Conservation (phyloP, 2,888 invertebrate species). For the Druceiella hillmani region DNA sequence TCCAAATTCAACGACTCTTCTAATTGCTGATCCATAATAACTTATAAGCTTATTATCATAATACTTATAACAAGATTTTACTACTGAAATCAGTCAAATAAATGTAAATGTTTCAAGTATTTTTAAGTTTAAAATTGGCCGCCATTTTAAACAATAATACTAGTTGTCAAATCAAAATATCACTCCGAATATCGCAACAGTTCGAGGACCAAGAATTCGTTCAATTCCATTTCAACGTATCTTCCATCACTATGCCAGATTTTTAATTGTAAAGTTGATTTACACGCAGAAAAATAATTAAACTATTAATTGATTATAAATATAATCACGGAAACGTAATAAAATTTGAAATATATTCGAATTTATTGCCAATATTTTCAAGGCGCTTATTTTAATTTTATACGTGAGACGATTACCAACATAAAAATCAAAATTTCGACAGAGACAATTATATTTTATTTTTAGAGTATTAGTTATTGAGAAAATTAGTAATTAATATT, state of each 20-base stretch:
- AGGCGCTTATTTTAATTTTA: slow-evolving; percentile 52
- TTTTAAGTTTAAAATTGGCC: slow-evolving; percentile 48
- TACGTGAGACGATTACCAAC: slow-evolving; percentile 32
- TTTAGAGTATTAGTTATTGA: too few species aligned
- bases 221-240: background rate
- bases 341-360: slow-evolving; percentile 4
- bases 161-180: slow-evolving; percentile 42
- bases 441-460: too few species aligned
- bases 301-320: too few species aligned
- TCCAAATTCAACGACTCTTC: slow-evolving; percentile 42
- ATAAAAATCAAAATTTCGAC: too few species aligned
- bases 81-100: too few species aligned
- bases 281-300: too few species aligned
- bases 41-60: too few species aligned
- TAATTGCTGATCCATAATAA: slow-evolving; percentile 48
- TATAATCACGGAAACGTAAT: background rate
- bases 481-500: too few species aligned
- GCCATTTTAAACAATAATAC: slow-evolving; percentile 53
- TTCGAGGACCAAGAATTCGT: slow-evolving; percentile 23
- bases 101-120: too few species aligned
- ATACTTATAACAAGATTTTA: too few species aligned
- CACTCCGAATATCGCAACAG: slow-evolving; percentile 40
- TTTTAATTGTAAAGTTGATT: too few species aligned
- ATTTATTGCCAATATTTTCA: slow-evolving; percentile 29
- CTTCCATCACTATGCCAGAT: too few species aligned